Percentiles rank a stretch among this genome's conserved stretches.
These are phyloP conservation scores for Morus bassanus DNA, from an alignment of 2,797 vertebrate species.

Conservation along the genomic window DNA sequence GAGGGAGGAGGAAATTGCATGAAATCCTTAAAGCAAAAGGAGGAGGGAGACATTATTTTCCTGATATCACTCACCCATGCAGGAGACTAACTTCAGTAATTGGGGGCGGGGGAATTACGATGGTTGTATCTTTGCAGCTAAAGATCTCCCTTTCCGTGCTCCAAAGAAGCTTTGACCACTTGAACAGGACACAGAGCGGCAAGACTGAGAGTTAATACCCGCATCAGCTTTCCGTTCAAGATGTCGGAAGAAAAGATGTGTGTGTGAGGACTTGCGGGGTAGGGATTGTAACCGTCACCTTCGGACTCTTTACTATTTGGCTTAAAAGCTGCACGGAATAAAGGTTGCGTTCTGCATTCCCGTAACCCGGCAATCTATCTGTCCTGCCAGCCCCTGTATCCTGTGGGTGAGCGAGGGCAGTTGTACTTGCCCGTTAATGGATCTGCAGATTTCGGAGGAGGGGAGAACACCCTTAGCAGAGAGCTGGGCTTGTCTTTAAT, in stretches of 20 bases:
- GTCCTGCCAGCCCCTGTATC: background rate
- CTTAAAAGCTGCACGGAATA: slow-evolving; percentile 41
- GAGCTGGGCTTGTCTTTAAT: background rate
- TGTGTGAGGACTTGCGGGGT: slow-evolving; percentile 14
- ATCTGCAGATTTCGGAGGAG: background rate
- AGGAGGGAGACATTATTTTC: background rate
- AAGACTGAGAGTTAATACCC: slow-evolving; percentile 65
- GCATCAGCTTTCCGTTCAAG: background rate
- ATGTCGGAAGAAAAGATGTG: background rate
- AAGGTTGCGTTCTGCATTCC: slow-evolving; percentile 25
- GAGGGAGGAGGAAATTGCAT: slow-evolving; percentile 1
- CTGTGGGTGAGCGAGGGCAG: background rate
- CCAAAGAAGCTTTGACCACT: slow-evolving; percentile 88
- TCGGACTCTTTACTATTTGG: slow-evolving; percentile 39
- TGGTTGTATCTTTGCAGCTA: slow-evolving; percentile 79
- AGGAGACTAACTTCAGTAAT: background rate
- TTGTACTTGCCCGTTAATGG: background rate
- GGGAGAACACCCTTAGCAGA: background rate
- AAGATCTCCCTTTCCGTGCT: slow-evolving; percentile 89
- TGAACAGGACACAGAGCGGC: slow-evolving; percentile 80
- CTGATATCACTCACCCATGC: background rate
- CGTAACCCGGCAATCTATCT: background rate
- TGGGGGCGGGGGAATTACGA: background rate
- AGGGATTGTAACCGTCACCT: slow-evolving; percentile 16
- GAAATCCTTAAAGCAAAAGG: background rate